Base-by-base conservation (phyloP, 1,140 invertebrate species). In the Trypoxylus dichotomus region DNA sequence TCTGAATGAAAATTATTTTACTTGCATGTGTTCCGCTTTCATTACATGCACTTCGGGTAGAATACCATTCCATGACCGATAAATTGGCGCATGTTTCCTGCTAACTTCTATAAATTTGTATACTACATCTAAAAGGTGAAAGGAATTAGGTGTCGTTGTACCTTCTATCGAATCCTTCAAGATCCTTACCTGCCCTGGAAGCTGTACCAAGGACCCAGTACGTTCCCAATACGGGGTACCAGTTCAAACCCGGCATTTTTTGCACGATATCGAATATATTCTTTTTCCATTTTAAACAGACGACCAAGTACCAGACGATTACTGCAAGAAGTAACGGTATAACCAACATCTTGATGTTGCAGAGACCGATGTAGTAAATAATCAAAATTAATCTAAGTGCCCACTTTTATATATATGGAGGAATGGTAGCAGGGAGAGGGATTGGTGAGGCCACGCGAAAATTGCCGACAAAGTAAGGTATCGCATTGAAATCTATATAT, bases 41-140 rank as follows among this genome's bases (percentile, higher is more conserved):
- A 68, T 68, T 68, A 68, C 11, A 68, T 68, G 60, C 13, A 68
- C 60, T 27, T 68, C 60, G 24, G 60, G 60, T 29, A 11, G 5
- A 15, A 21, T 68, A 68, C 60, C 60, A 29, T 15, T 25, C 60
- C 60, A 68, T 10, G 60, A 68, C 15, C 60, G 7, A 27, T 68
- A 68, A 68, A 68, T 27, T 24, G 60, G 60, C 3, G 60, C 24
- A 68, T 68, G 27, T 68, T 68, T 68, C 60, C 24, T 13, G 13
- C 19, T 27, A 8, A 68, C 21, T 68, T 68, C 60, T 5, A 42
- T 19, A 21, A 74, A 74, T 21, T 74, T 43, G 5, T 74, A 37
- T 41, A 74, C 8, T 41, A 74, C 27, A 15, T 41, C 72, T 74
- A 74, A 74, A 74, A 74, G 41, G 19, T 8, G 19, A 74, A 19